Percentiles rank a stretch among this genome's conserved stretches.
These are phyloP conservation scores for Xenopus laevis DNA, from an alignment of 2,113 vertebrate species.

Conservation along the genomic window DNA sequence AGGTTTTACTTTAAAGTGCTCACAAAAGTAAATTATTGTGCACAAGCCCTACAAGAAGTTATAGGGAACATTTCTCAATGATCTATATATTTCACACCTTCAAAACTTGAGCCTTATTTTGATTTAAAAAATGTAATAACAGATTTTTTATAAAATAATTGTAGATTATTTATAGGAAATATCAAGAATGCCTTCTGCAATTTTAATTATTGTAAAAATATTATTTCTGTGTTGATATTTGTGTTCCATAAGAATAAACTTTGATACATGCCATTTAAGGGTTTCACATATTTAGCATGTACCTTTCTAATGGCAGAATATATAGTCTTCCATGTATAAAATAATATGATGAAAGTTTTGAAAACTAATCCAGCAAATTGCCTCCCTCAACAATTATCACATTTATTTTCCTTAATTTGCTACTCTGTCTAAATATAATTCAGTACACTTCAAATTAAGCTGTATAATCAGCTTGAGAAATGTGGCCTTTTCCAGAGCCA, in stretches of 20 bases:
- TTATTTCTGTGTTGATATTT: slow-evolving; percentile 13
- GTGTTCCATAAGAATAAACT: slow-evolving; percentile 10
- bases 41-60: too few relatives aligned
- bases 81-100: too few relatives aligned
- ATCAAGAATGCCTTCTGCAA: too few relatives aligned
- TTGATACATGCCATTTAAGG: slow-evolving; percentile 32
- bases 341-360: slow-evolving; percentile 34
- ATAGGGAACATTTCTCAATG: too few relatives aligned
- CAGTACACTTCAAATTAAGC: slow-evolving; percentile 43
- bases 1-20: too few relatives aligned
- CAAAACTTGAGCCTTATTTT: too few relatives aligned
- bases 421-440: slow-evolving; percentile 44
- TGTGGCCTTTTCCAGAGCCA: slow-evolving; percentile 21
- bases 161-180: too few relatives aligned
- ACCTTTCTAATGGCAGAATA: background rate
- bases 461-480: slow-evolving; percentile 33
- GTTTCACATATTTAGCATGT: slow-evolving; percentile 3
- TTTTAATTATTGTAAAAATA: background rate
- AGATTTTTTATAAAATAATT: too few relatives aligned
- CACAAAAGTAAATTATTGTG: too few relatives aligned
- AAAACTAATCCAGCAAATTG: slow-evolving; percentile 9
- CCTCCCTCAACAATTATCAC: slow-evolving; percentile 23
- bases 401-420: slow-evolving; percentile 44
- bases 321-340: background rate
- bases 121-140: too few relatives aligned